Evolutionary conservation across 2,113 vertebrate genomes (phyloP), one percentile per base, ranked within the genome.

Genomic region (Phylloscopus trochiloides): DNA sequence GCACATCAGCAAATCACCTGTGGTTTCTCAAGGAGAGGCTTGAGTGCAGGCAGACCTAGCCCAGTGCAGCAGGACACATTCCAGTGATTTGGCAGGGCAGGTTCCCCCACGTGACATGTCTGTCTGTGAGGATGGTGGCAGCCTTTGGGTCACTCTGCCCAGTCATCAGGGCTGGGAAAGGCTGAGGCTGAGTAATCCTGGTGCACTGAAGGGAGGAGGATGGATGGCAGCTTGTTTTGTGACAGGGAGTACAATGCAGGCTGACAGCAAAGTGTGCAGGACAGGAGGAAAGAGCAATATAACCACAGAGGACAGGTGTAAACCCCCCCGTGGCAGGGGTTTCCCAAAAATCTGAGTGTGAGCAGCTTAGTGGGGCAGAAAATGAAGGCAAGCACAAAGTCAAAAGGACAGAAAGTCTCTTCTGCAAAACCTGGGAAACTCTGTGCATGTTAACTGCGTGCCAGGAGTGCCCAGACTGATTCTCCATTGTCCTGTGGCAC

Each of bases 41-140:
- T 8, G 59, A 36, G 19, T 7, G n/a, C 1, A 1, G 48, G 63
- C 75, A 88, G 55, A 32, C 12, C 21, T 16, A 70, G 66, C 50
- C 20, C 26, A 7, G 6, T 7, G 58, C 58, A 36, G 55, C 0
- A 58, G 87, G 65, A 62, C 8, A 34, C 28, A 19, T 8, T 38
- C 12, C 72, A 32, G 1, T 8, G 68, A n/a, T 15, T 7, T 29
- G 31, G 24, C 48, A 36, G 36, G 78, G 47, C 18, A 61, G 18
- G 7, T 31, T 67, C 10, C 17, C 25, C 31, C 0, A 0, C 4
- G 18, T 8, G 54, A 26, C 24, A 21, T 3, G 2, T 63, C 38
- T 21, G 16, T 34, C 26, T 66, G 1, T 5, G 36, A 75, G 50
- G 38, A 32, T 1, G 12, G 28, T 32, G 16, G 22, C 16, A 48